Evolutionary conservation across 2,797 vertebrate species (phyloP).

Genomic region (Gymnocypris eckloni): DNA sequence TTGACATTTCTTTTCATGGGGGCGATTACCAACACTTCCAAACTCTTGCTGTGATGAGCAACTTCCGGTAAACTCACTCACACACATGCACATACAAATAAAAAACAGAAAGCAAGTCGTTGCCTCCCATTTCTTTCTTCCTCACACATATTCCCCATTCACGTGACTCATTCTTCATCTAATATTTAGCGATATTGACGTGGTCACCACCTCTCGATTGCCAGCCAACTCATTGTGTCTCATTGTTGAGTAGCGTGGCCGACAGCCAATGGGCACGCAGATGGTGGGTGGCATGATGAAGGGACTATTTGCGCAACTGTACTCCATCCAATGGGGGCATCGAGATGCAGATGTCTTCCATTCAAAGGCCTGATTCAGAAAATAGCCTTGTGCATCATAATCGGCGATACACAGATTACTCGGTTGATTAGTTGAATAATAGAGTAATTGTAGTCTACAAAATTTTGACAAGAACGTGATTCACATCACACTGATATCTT

Average conservation of each 20-base stretch:
- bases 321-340: slow-evolving; percentile 32
- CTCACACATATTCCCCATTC: slow-evolving; percentile 50
- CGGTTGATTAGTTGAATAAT: slow-evolving; percentile 7
- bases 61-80: slow-evolving; percentile 48
- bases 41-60: slow-evolving; percentile 51
- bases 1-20: slow-evolving; percentile 49
- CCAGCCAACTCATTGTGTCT: slow-evolving; percentile 55
- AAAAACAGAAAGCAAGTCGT: neutral
- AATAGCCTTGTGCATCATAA: slow-evolving; percentile 7
- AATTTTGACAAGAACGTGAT: neutral
- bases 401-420: neutral
- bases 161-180: slow-evolving; percentile 56
- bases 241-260: slow-evolving; percentile 66
- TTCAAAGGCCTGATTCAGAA: neutral
- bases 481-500: neutral
- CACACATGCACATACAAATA: slow-evolving; percentile 11
- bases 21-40: slow-evolving; percentile 43
- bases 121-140: slow-evolving; percentile 28
- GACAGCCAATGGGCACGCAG: slow-evolving; percentile 65
- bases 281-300: slow-evolving; percentile 60
- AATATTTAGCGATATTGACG: slow-evolving; percentile 56
- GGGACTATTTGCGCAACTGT: slow-evolving; percentile 54
- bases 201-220: slow-evolving; percentile 43
- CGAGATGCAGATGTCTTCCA: slow-evolving; percentile 19
- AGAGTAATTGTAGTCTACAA: neutral